Evolutionary conservation across 2,888 invertebrate species (phyloP).

Genomic region (Beris chalybata): DNA sequence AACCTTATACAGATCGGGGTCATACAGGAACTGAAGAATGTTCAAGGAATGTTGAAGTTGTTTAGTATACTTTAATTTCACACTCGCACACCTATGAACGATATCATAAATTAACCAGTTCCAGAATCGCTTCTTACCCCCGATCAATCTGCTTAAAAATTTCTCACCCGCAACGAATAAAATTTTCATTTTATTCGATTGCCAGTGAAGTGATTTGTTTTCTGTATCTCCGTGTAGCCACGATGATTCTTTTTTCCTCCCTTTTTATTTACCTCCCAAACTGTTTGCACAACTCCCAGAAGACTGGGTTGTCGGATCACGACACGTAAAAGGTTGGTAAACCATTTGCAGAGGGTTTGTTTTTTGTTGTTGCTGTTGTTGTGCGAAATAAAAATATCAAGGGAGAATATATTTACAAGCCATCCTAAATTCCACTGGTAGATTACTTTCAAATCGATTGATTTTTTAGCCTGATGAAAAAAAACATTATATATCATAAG

Average conservation of each 20-base stretch:
- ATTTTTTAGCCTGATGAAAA: not conserved
- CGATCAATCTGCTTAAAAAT: slow-evolving; percentile 31
- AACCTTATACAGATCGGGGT: no score
- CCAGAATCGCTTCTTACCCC: no score
- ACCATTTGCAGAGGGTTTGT: slow-evolving; percentile 21
- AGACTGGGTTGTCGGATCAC: slow-evolving; percentile 3
- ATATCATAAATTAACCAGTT: no score
- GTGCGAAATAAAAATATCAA: slow-evolving; percentile 20
- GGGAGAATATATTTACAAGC: slow-evolving; percentile 28
- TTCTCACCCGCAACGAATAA: slow-evolving; percentile 37
- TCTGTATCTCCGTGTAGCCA: slow-evolving; percentile 7
- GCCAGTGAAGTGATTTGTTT: slow-evolving; percentile 35
- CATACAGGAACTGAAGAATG: no score
- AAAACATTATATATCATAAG: not conserved
- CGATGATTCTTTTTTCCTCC: no score
- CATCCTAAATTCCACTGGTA: slow-evolving; percentile 14
- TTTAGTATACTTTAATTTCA: no score
- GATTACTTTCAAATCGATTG: slow-evolving; percentile 33
- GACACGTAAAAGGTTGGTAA: slow-evolving; percentile 31
- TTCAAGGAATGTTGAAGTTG: no score
- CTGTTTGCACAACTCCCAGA: slow-evolving; percentile 28
- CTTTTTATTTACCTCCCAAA: slow-evolving; percentile 9
- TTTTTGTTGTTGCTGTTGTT: not conserved
- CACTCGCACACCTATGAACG: no score
- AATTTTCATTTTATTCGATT: slow-evolving; percentile 39